A percentile compares a stretch with the other conserved stretches of the same genome.
Conservation (phyloP, 2,113 vertebrate genomes). For the Dipodomys ordii region DNA sequence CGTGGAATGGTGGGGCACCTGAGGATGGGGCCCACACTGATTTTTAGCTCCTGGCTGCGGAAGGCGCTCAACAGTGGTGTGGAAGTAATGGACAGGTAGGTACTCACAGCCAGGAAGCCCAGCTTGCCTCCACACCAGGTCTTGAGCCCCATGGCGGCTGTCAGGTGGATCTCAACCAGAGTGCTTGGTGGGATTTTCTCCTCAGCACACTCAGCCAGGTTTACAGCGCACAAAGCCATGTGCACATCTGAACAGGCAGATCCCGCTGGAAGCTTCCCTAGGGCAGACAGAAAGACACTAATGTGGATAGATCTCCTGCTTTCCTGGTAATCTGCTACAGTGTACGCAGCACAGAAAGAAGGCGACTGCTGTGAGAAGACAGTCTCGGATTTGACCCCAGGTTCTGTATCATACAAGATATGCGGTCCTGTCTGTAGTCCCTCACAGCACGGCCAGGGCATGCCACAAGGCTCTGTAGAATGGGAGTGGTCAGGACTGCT, state of each 20-base stretch:
- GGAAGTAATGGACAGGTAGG: neutral
- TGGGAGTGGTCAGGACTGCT: rapidly evolving
- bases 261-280: conserved; percentile 94
- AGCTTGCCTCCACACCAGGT: conserved; percentile 92
- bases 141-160: conserved; percentile 93
- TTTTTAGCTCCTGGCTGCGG: neutral
- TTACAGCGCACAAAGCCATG: conserved; percentile 95
- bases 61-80: too few species aligned
- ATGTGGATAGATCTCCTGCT: neutral
- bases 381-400: neutral
- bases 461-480: neutral
- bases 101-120: conserved; percentile 93
- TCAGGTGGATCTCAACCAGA: conserved; percentile 95
- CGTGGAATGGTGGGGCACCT: neutral
- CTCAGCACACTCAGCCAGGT: conserved; percentile 95
- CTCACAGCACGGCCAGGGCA: neutral
- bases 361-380: neutral
- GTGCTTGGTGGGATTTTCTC: conserved; percentile 93
- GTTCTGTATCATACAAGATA: neutral
- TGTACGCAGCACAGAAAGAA: neutral
- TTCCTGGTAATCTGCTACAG: neutral
- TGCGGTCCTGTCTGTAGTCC: neutral
- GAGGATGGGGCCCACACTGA: neutral
- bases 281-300: conserved; percentile 39
- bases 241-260: conserved; percentile 92